These are phyloP conservation scores for Origma solitaria DNA, from an alignment of 2,113 vertebrate genomes.

Conservation along the genomic window DNA sequence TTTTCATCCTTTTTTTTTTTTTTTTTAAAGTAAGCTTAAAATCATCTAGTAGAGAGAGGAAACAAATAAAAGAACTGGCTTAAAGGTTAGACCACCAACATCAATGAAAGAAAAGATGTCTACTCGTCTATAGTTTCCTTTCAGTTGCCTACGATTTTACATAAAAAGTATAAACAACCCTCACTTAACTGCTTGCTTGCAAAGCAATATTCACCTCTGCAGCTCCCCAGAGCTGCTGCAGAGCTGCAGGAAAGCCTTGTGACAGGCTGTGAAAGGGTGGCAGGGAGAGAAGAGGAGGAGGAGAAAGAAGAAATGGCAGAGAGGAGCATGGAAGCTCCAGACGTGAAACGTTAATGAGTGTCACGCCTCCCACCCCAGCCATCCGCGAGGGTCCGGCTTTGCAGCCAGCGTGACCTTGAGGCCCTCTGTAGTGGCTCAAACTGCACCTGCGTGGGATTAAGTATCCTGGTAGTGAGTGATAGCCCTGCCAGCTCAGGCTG, in stretches of 20 bases:
- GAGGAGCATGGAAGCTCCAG: constrained; percentile 8
- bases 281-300: background rate
- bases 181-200: constrained; percentile 4
- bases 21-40: background rate
- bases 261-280: rapidly evolving
- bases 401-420: constrained; percentile 49
- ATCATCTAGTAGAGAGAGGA: constrained; percentile 31
- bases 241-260: background rate
- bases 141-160: constrained; percentile 20
- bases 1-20: background rate
- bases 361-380: background rate
- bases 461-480: constrained; percentile 62
- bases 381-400: constrained; percentile 16
- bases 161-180: constrained; percentile 7
- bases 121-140: constrained; percentile 50
- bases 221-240: background rate
- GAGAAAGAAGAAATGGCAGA: background rate
- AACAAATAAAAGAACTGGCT: constrained; percentile 44
- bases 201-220: constrained; percentile 19
- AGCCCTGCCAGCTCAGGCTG: constrained; percentile 32
- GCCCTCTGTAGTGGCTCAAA: constrained; percentile 37
- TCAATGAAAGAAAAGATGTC: constrained; percentile 44
- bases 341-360: background rate
- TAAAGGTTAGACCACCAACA: constrained; percentile 55
- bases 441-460: constrained; percentile 71